These are phyloP conservation scores for Spea multiplicata DNA, from an alignment of 2,113 vertebrate genomes.

Conservation along the genomic window DNA sequence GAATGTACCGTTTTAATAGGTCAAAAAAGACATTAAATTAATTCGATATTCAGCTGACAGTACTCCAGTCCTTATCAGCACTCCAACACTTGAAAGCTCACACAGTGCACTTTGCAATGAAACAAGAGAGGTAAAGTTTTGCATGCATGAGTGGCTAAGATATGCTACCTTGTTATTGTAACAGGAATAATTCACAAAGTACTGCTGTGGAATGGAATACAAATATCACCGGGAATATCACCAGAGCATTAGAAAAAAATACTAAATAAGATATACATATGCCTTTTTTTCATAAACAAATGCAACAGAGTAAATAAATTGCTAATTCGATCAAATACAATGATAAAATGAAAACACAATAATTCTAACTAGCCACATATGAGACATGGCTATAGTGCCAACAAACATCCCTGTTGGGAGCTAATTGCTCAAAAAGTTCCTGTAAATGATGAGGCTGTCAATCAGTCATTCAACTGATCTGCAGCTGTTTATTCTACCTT, in stretches of 20 bases:
- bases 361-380: too few species aligned
- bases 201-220: conserved; percentile 5
- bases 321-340: too few species aligned
- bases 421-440: too few species aligned
- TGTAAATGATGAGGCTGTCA: too few species aligned
- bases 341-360: too few species aligned
- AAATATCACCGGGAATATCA: not conserved
- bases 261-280: not conserved
- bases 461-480: too few species aligned
- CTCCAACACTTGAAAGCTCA: conserved; percentile 9
- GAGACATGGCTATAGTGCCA: too few species aligned
- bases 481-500: too few species aligned
- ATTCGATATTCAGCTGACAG: conserved; percentile 23
- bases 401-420: too few species aligned
- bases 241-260: not conserved
- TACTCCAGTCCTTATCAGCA: conserved; percentile 26
- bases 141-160: conserved; percentile 20
- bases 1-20: conserved; percentile 10
- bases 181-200: conserved; percentile 17
- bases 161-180: conserved; percentile 3
- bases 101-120: conserved; percentile 13
- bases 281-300: too few species aligned
- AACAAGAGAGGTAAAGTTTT: conserved; percentile 6
- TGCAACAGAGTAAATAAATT: too few species aligned
- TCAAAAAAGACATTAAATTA: conserved; percentile 20